Base-by-base conservation (phyloP, 2,113 vertebrate genomes). In the Hystrix cristata region DNA sequence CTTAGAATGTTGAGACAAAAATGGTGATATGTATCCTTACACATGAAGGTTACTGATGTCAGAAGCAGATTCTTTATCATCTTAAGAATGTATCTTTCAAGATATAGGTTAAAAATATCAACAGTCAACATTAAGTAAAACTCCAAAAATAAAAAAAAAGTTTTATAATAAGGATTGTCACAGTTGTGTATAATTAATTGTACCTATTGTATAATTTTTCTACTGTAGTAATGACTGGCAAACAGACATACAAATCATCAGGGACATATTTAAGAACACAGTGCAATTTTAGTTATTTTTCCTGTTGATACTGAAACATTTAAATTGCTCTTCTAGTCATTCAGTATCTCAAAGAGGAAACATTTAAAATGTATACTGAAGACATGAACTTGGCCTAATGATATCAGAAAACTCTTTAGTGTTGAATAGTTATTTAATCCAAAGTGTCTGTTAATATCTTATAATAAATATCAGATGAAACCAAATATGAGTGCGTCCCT, bases 341-440 rank as follows among this genome's bases (percentile, higher is more conserved):
- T 65, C 64, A 78, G 14, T 88, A 84, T 91, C 48, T 87, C 43
- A 97, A 72, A 79, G 27, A 88, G 29, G 94, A 95, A 95, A 89
- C 38, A 94, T 12, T 90, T 62, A 62, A 87, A 83, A 84, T 71
- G 12, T 16, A 81, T 3, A 59, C 31, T 48, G 46, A 94, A 96
- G 64, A 71, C 59, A 92, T 31, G 1, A 12, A 60, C 18, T 92
- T 94, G 60, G 19, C n/a, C 57, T 55, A 53, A 64, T 29, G 15
- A 69, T 59, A 51, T 76, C 72, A 96, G 69, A 59, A 85, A 96
- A 85, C 3, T 10, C 64, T 48, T 46, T 12, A 46, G 43, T 46
- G 71, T 43, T 74, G 21, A 38, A 71, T 13, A 90, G 18, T 69
- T 88, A 89, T 90, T 95, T 92, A 87, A 83, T 90, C 64, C 16